These are phyloP conservation scores for Huso huso DNA, from an alignment of 2,797 vertebrate genomes.

Conservation along the genomic window DNA sequence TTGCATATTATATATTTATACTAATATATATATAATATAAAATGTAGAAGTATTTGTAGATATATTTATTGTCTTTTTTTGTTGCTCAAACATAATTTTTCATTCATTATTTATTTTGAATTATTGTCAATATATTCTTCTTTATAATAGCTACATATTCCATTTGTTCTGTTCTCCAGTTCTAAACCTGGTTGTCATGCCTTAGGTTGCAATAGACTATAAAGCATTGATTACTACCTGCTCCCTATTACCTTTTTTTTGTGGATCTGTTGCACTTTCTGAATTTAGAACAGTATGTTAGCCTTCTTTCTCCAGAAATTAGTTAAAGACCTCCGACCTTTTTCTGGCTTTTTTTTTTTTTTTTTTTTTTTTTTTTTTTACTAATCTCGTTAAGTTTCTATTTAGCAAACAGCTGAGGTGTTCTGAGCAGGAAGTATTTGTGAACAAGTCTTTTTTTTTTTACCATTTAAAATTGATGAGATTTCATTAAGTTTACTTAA, in stretches of 20 bases:
- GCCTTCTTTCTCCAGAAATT: background rate
- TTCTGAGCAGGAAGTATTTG: too few relatives aligned
- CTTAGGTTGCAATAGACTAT: too few relatives aligned
- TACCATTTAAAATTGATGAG: too few relatives aligned
- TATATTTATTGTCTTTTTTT: constrained; percentile 22
- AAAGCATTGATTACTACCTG: background rate
- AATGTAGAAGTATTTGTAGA: background rate
- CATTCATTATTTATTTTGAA: constrained; percentile 20
- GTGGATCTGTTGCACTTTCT: constrained; percentile 12
- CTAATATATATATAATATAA: background rate
- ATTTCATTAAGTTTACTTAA: too few relatives aligned
- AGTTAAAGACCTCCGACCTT: too few relatives aligned
- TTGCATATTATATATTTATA: background rate
- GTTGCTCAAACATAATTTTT: constrained; percentile 27
- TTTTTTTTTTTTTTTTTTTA: too few relatives aligned
- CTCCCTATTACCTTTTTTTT: constrained; percentile 2
- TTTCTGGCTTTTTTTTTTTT: too few relatives aligned
- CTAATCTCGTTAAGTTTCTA: too few relatives aligned
- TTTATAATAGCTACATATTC: background rate
- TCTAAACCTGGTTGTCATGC: too few relatives aligned
- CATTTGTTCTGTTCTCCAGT: background rate
- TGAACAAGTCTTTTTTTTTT: too few relatives aligned
- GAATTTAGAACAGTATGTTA: constrained; percentile 17
- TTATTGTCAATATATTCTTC: constrained; percentile 2
- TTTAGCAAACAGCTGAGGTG: too few relatives aligned